phyloP scores from a whole-genome alignment of 1,140 invertebrate species.

The Archivesica marissinica region DNA sequence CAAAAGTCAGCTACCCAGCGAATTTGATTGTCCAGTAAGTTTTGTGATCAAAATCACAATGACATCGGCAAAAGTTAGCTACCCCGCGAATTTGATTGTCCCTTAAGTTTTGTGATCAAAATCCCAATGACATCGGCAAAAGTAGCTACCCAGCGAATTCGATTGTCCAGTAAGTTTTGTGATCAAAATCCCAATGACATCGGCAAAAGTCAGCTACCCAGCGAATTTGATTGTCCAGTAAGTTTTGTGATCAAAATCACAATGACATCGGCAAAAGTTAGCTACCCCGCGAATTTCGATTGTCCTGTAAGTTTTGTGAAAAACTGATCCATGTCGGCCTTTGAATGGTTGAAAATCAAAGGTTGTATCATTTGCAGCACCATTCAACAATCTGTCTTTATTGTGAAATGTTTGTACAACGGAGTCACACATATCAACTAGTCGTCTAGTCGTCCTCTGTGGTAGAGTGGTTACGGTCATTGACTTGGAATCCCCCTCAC shows the following conservation, averaged over 20 bases:
- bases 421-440: too few species aligned
- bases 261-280: slow-evolving; percentile 59
- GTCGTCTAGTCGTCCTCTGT: too few species aligned
- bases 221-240: slow-evolving; percentile 65
- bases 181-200: too few species aligned
- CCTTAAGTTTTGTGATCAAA: slow-evolving; percentile 55
- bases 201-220: slow-evolving; percentile 57
- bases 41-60: slow-evolving; percentile 45
- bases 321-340: too few species aligned
- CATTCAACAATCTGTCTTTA: too few species aligned
- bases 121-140: slow-evolving; percentile 62
- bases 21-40: slow-evolving; percentile 65
- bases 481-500: too few species aligned
- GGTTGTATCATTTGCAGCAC: too few species aligned
- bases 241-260: slow-evolving; percentile 51
- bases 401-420: too few species aligned
- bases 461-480: too few species aligned
- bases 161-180: slow-evolving; percentile 63
- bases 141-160: slow-evolving; percentile 55
- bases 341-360: too few species aligned
- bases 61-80: slow-evolving; percentile 61
- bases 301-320: slow-evolving; percentile 65
- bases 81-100: slow-evolving; percentile 60
- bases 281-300: slow-evolving; percentile 55
- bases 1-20: slow-evolving; percentile 54